Evolutionary conservation across 2,113 vertebrate species (phyloP).

Genomic region (Serilophus lunatus): DNA sequence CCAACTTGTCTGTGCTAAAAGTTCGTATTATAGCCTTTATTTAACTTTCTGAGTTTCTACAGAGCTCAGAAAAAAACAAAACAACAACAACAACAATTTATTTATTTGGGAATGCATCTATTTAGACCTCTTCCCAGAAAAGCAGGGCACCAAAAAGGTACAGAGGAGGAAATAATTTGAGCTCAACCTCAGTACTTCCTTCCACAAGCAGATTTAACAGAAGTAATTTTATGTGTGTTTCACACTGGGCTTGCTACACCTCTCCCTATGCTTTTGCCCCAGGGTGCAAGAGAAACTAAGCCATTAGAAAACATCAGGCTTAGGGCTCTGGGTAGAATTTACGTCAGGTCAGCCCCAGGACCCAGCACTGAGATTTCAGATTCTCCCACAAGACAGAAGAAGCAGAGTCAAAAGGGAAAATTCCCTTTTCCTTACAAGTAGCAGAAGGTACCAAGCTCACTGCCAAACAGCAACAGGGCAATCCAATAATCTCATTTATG

Average conservation of each 20-base stretch:
- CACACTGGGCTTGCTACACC: background rate
- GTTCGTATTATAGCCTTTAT: background rate
- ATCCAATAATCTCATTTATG: background rate
- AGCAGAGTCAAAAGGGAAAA: accelerated
- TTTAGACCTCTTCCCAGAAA: background rate
- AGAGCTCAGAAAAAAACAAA: background rate
- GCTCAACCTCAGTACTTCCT: background rate
- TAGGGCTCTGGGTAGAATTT: background rate
- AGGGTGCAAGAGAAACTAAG: background rate
- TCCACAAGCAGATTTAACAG: background rate
- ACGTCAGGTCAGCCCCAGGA: background rate
- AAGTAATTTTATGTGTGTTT: background rate
- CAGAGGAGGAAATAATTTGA: background rate
- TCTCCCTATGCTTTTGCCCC: background rate
- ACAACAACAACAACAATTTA: background rate
- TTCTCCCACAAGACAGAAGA: background rate
- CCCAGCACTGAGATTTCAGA: accelerated
- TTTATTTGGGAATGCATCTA: background rate
- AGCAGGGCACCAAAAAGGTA: background rate
- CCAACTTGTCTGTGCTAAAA: background rate
- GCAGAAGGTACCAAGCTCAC: background rate
- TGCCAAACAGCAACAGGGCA: background rate
- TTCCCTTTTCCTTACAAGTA: background rate
- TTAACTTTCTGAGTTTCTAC: background rate
- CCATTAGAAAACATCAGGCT: background rate